These are phyloP conservation scores for Melanaphis sacchari DNA, from an alignment of 1,140 invertebrate species.

Conservation along the genomic window DNA sequence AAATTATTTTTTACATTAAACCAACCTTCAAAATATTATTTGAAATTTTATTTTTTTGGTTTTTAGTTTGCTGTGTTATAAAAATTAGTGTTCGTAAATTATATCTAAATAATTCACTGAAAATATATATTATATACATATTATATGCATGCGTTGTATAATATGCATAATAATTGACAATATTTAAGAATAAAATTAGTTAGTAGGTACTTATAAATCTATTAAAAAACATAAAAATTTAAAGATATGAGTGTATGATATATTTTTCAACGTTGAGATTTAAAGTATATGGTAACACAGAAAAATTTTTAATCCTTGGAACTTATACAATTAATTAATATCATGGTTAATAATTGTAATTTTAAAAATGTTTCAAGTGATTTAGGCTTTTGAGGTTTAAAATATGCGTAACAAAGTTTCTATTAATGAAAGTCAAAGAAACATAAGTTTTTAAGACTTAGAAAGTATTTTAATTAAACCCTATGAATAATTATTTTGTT, in stretches of 20 bases:
- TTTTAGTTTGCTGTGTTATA: neutral
- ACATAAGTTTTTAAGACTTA: neutral
- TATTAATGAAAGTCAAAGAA: neutral
- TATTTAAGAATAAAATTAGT: no score
- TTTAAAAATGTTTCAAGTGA: neutral
- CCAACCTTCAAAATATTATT: neutral
- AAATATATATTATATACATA: no score
- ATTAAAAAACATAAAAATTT: neutral
- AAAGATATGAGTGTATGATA: neutral
- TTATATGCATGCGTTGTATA: no score
- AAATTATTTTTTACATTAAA: neutral
- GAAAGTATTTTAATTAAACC: conserved; percentile 11
- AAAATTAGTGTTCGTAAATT: no score
- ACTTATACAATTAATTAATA: neutral
- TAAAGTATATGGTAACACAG: neutral
- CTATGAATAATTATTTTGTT: neutral
- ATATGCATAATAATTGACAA: no score
- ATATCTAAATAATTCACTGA: no score
- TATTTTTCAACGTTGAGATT: neutral
- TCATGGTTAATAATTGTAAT: neutral
- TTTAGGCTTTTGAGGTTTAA: neutral
- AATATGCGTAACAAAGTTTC: neutral
- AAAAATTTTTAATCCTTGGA: neutral
- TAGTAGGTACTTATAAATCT: no score
- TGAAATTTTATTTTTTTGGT: neutral